Base-by-base conservation (phyloP, 1,140 invertebrate species). In the Zelostemma sp. region DNA sequence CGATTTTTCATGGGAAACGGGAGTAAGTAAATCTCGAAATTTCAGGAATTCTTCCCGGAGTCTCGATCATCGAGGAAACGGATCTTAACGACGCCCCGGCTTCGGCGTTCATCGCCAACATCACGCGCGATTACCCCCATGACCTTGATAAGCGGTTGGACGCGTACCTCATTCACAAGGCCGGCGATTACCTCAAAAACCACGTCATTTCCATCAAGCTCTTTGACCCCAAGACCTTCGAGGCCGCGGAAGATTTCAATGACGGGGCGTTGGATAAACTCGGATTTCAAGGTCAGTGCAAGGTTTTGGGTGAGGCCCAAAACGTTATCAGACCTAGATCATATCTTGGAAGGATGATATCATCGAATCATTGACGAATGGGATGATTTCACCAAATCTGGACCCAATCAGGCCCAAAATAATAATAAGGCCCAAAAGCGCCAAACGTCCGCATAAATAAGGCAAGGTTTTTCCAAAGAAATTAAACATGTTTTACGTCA, bases 131-230 rank as follows among this genome's bases (percentile, higher is more conserved):
- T 33, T 90, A 92, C 76, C 91, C 92, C 0, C 90, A 91, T 50
- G 92, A 93, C 71, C 89, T 91, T 1, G 91, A 92, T 60, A 91
- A 91, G 21, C 85, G 91, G n/a, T 76, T 94, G 14, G 92, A 95
- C 75, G 91, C 91, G 28, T 93, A 90, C 56, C 81, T 94, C 25
- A 68, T 93, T 51, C 90, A 89, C 68, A 91, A 92, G 76, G 79
- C 93, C 19, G 88, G 89, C 16, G 89, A 84, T 59, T 93, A 93
- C 49, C 80, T 95, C 16, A 90, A 90, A 73, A 90, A 88, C 6
- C 92, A 93, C 63, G 89, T 91, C 0, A 86, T 95, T 46, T 91
- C 90, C 38, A 87, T 95, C 19, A 91, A 90, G 67, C 82, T 94
- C 12, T 86, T 92, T 69, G 90, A 92, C 75, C 88, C 90, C 12